Percentiles rank a stretch among this genome's conserved stretches.
Conservation (phyloP, 2,113 vertebrate genomes). For the Eulacestoma nigropectus region DNA sequence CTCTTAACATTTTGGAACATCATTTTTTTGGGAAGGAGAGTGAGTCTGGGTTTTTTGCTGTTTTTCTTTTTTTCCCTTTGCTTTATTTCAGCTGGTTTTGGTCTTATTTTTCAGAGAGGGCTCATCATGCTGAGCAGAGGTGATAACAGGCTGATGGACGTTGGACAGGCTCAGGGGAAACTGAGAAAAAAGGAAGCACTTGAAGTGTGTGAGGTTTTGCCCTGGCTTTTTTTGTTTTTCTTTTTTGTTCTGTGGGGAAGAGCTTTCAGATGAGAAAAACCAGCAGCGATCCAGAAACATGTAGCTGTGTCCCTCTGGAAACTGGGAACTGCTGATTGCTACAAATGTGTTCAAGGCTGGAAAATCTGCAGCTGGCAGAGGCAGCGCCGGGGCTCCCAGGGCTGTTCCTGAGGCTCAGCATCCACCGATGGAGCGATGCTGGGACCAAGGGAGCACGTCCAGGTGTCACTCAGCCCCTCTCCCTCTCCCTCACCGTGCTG, state of each 20-base stretch:
- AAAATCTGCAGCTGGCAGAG: conserved; percentile 43
- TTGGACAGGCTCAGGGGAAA: neutral
- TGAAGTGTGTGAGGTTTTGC: neutral
- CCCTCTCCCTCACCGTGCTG: neutral
- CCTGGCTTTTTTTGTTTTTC: neutral
- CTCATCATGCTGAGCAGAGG: neutral
- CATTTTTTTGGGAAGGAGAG: neutral
- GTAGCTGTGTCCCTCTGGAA: conserved; percentile 34
- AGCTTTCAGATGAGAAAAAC: neutral
- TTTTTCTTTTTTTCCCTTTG: neutral
- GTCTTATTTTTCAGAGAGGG: neutral
- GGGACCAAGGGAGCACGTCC: neutral
- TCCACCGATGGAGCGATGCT: fast-evolving
- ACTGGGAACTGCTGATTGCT: conserved; percentile 34
- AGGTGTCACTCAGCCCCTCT: neutral
- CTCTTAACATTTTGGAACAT: neutral
- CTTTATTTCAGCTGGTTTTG: neutral
- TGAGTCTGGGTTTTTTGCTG: neutral
- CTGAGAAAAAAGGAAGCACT: neutral
- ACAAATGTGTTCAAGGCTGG: conserved; percentile 28
- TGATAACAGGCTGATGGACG: neutral
- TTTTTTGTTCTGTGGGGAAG: neutral
- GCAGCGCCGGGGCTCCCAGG: neutral
- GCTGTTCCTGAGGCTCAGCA: neutral
- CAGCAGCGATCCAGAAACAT: neutral